These are phyloP conservation scores for Gallirallus australis DNA, from an alignment of 2,797 vertebrate species.

Conservation along the genomic window DNA sequence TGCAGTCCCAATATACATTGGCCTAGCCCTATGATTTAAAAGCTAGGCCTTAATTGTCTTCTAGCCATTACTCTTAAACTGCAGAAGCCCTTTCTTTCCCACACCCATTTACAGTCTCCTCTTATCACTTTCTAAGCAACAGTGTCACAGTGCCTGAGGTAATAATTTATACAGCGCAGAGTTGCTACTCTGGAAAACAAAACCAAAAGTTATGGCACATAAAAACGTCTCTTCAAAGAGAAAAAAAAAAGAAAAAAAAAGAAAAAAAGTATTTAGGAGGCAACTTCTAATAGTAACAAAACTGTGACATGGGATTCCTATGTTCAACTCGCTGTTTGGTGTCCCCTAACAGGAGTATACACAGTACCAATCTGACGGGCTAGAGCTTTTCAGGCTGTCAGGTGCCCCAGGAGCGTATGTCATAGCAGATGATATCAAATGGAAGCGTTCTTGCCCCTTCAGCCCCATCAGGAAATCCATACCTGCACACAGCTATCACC, in stretches of 20 bases:
- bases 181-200: neutral
- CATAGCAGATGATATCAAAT: neutral
- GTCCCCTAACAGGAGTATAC: neutral
- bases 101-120: neutral
- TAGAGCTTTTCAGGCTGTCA: neutral
- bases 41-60: constrained; percentile 15
- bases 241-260: neutral
- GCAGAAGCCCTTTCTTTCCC: constrained; percentile 14
- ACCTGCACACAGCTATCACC: neutral
- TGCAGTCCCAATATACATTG: neutral
- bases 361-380: neutral
- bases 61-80: neutral
- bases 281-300: neutral
- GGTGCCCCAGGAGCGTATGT: neutral
- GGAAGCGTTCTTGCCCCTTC: neutral
- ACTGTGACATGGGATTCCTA: neutral
- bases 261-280: neutral
- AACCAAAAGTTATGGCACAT: neutral
- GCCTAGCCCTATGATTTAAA: constrained; percentile 15
- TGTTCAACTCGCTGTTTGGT: neutral
- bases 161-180: neutral
- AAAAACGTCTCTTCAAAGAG: neutral
- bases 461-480: neutral
- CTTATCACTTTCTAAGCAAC: neutral
- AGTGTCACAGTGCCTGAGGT: neutral